phyloP scores from a whole-genome alignment of 2,113 vertebrate species.

The Myiopsitta monachus region DNA sequence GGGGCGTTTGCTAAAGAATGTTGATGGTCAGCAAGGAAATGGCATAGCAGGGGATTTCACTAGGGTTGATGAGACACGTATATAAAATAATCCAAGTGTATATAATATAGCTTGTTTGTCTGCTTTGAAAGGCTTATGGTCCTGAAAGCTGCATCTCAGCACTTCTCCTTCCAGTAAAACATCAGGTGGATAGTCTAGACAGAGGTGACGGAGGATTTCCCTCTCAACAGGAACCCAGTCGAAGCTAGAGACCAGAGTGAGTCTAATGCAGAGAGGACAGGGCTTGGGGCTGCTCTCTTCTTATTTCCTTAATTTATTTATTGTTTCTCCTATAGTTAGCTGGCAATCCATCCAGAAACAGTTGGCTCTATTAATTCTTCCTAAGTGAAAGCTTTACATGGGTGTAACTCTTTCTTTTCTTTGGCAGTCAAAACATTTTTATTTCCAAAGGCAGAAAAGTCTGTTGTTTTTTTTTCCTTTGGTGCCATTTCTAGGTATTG shows the following conservation, averaged over 20 bases:
- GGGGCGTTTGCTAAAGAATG: not conserved
- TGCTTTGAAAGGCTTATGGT: not conserved
- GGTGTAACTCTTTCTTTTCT: constrained; percentile 59
- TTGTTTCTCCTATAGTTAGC: not conserved
- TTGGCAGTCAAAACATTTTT: constrained; percentile 58
- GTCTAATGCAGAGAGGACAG: not conserved
- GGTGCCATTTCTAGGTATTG: constrained; percentile 17
- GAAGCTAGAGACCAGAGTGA: not conserved
- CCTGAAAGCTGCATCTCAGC: not conserved
- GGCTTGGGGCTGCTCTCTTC: not conserved
- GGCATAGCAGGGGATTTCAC: not conserved
- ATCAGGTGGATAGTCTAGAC: constrained; percentile 50
- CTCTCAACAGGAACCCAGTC: not conserved
- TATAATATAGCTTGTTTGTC: not conserved
- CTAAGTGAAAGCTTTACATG: constrained; percentile 52
- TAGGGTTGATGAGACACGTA: accelerated
- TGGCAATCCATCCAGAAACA: constrained; percentile 15
- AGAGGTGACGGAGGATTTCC: constrained; percentile 27
- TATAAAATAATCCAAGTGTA: not conserved
- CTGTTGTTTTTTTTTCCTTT: not conserved
- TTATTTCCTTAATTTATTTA: not conserved
- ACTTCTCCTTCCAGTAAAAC: not conserved
- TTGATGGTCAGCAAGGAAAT: not conserved
- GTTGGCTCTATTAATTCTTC: constrained; percentile 50
- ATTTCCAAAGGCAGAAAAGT: constrained; percentile 54